A percentile compares a stretch with the other conserved stretches of the same genome.
phyloP scores from a whole-genome alignment of 2,797 vertebrate genomes.

The Darevskia nairensis region DNA sequence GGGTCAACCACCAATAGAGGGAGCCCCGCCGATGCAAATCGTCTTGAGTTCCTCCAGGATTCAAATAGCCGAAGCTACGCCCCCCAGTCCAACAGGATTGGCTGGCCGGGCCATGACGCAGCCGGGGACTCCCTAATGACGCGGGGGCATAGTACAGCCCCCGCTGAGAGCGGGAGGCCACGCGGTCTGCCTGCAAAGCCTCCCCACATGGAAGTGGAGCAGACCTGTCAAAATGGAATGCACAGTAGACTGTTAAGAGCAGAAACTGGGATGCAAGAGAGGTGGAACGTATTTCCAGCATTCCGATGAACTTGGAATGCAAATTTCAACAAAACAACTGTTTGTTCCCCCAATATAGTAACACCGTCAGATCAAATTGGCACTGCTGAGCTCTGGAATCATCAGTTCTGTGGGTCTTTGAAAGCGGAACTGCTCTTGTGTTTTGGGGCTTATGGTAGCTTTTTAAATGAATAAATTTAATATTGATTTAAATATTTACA shows the following conservation, averaged over 20 bases:
- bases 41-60: too few species aligned
- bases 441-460: neutral
- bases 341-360: neutral
- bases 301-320: neutral
- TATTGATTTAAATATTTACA: too few species aligned
- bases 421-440: neutral
- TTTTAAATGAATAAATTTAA: neutral
- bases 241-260: neutral
- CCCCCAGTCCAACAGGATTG: too few species aligned
- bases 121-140: too few species aligned
- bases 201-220: too few species aligned
- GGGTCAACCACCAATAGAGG: too few species aligned
- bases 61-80: too few species aligned
- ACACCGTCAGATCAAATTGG: neutral
- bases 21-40: too few species aligned
- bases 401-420: neutral
- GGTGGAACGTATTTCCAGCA: neutral
- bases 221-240: neutral
- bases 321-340: neutral
- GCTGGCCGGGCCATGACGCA: too few species aligned
- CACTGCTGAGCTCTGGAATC: neutral
- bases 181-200: too few species aligned
- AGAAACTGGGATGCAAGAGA: conserved; percentile 6
- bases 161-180: too few species aligned
- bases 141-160: too few species aligned